Evolutionary conservation across 2,113 vertebrate genomes (phyloP), one percentile per base, ranked within the genome.

Genomic region (Prunella fulvescens): DNA sequence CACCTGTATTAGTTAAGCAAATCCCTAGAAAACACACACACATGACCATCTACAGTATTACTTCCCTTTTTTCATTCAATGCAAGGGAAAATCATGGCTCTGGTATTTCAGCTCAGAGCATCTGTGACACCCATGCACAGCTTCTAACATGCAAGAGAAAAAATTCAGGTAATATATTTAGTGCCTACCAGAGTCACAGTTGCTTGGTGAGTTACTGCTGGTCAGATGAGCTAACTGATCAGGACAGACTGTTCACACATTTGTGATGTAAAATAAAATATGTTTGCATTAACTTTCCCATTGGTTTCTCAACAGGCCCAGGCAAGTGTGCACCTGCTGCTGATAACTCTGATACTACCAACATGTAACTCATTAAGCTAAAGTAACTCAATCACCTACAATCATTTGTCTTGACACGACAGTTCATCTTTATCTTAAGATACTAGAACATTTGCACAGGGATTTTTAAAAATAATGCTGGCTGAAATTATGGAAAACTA

Each of bases 251-350:
- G 51, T 53, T 93, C 47, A 86, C 8, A 5, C 10, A 37, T 69
- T 93, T 83, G 56, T 51, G 56, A 92, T 66, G 71, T 83, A 93
- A 94, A 95, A 94, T 80, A 86, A 88, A 94, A 25, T 44, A 67
- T 2, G 15, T 88, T 88, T 15, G 3, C 24, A 2, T 54, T 88
- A 80, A 82, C 58, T 57, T 72, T 53, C 53, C 57, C 62, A 65
- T 8, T 77, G 58, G 58, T 88, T 93, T 93, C 82, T 86, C 71
- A 96, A 94, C 44, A 90, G 42, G 67, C 76, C 81, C 47, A 86
- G 82, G 67, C 14, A 5, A 95, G 64, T 14, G 51, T 60, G 64
- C 67, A 95, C 88, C 86, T 93, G 86, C 45, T 94, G 60, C 48
- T 95, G 92, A 1, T 91, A 94, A 86, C 62, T 90, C 64, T 40